Evolutionary conservation across 2,113 vertebrate species (phyloP).

Genomic region (Hylia prasina): DNA sequence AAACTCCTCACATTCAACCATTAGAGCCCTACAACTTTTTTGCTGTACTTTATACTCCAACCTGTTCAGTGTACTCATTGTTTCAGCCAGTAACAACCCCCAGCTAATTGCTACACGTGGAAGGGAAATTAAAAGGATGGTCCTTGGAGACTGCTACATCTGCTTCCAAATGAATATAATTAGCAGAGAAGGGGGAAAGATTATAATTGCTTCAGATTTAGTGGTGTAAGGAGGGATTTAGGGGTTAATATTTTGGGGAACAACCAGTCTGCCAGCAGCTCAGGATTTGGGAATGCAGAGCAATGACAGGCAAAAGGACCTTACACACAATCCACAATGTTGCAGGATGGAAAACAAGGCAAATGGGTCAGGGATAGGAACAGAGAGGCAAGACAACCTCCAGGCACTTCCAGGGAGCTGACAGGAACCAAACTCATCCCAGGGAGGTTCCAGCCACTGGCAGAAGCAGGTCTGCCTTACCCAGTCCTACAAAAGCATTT

Average conservation of each 20-base stretch:
- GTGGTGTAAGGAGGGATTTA: not conserved
- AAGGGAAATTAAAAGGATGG: conserved; percentile 60
- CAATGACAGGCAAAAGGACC: not conserved
- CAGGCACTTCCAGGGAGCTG: not conserved
- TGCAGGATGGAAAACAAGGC: not conserved
- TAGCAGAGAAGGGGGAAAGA: conserved; percentile 31
- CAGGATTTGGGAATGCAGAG: not conserved
- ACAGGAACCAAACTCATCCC: not conserved
- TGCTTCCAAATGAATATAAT: conserved; percentile 63
- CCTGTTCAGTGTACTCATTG: conserved; percentile 6
- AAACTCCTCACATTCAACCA: not conserved
- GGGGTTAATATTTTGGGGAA: not conserved
- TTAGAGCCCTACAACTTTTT: conserved; percentile 13
- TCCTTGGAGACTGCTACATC: conserved; percentile 13
- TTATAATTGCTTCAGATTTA: conserved; percentile 9
- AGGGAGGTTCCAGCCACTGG: not conserved
- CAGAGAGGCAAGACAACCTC: not conserved
- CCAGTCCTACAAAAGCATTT: not conserved
- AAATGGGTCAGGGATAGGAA: fast-evolving
- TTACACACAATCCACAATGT: fast-evolving
- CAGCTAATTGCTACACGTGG: conserved; percentile 41
- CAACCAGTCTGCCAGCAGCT: not conserved
- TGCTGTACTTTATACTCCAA: not conserved
- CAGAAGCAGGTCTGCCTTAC: not conserved
- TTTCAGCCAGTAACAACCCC: conserved; percentile 28